These are phyloP conservation scores for Sminthurinus aureus DNA, from an alignment of 2,888 invertebrate genomes.

Conservation along the genomic window DNA sequence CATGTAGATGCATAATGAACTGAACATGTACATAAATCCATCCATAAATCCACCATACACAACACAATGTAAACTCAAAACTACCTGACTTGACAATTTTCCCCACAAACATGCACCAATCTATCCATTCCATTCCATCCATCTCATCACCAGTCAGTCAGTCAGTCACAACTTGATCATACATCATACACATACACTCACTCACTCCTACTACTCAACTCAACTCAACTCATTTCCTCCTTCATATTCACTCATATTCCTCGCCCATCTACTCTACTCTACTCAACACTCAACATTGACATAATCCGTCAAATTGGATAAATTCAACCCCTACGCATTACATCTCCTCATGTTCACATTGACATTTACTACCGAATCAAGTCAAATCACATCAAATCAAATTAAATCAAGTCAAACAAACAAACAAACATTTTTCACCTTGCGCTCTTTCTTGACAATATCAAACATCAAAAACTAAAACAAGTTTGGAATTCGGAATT, in stretches of 20 bases:
- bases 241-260: neutral
- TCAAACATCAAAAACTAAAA: too few relatives aligned
- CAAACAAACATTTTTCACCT: too few relatives aligned
- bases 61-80: neutral
- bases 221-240: constrained; percentile 14
- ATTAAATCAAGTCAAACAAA: too few relatives aligned
- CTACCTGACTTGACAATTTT: constrained; percentile 28
- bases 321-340: neutral
- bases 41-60: too few relatives aligned
- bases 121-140: constrained; percentile 1
- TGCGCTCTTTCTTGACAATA: too few relatives aligned
- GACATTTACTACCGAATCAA: neutral
- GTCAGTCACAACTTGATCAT: constrained; percentile 8
- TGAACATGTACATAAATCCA: too few relatives aligned
- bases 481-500: too few relatives aligned
- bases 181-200: constrained; percentile 9
- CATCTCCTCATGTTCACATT: neutral
- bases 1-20: too few relatives aligned
- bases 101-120: constrained; percentile 2
- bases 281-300: neutral
- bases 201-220: neutral
- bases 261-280: neutral
- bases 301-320: neutral
- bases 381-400: neutral
- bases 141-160: constrained; percentile 8